These are phyloP conservation scores for Cotesia congregata DNA, from an alignment of 2,888 invertebrate species.

Conservation along the genomic window DNA sequence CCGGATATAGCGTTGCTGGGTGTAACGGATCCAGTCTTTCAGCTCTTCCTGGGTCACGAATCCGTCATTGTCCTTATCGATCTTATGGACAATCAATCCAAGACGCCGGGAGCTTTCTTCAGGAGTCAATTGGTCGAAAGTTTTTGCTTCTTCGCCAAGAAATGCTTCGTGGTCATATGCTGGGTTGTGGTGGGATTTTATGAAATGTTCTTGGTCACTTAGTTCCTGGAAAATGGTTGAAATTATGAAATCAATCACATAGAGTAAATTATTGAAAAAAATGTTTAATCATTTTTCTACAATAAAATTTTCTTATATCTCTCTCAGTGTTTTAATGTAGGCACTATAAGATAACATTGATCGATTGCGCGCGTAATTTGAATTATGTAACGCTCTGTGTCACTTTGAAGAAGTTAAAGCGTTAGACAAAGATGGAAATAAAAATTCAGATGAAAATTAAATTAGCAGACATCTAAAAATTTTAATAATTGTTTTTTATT, in stretches of 20 bases:
- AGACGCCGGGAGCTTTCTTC: constrained; percentile 94
- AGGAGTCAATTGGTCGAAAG: constrained; percentile 93
- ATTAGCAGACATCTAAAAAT: too few relatives aligned
- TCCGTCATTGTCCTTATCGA: constrained; percentile 89
- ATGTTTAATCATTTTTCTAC: too few relatives aligned
- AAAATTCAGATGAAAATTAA: too few relatives aligned
- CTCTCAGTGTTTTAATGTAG: too few relatives aligned
- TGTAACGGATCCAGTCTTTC: constrained; percentile 95
- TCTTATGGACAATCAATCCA: constrained; percentile 92
- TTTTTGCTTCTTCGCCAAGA: constrained; percentile 93
- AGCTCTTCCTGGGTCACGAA: constrained; percentile 89
- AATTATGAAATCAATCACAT: not conserved
- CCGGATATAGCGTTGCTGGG: constrained; percentile 91
- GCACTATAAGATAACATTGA: too few relatives aligned
- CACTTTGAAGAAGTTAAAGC: too few relatives aligned
- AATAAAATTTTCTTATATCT: too few relatives aligned
- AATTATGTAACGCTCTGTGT: too few relatives aligned
- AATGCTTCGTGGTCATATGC: constrained; percentile 98
- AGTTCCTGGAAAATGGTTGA: constrained; percentile 73
- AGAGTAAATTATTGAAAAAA: too few relatives aligned
- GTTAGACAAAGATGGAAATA: too few relatives aligned
- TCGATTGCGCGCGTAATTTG: too few relatives aligned
- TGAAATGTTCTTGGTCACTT: constrained; percentile 85
- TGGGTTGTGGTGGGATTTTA: constrained; percentile 85
- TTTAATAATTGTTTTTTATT: too few relatives aligned